Base-by-base conservation (phyloP, 1,140 invertebrate genomes). In the Pseudachorutes palmiensis region DNA sequence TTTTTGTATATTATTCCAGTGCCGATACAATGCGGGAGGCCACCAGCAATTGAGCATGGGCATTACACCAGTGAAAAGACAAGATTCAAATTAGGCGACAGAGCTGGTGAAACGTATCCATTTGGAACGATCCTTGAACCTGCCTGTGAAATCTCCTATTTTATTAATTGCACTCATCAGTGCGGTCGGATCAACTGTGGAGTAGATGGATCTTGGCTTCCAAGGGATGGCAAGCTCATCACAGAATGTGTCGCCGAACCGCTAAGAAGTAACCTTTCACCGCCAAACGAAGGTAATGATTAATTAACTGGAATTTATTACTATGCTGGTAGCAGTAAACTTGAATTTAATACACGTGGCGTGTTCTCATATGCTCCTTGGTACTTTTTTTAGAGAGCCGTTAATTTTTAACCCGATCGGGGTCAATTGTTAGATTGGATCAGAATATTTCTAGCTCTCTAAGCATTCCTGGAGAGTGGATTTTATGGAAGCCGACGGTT, bases 111-210 rank as follows among this genome's bases (percentile, higher is more conserved):
- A 29, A 45, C 33, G 29, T 62, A 66, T 31, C 64, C 68, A 1
- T 22, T 57, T 24, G 68, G 68, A 19, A 63, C 59, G 19, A 60
- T 66, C 14, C 24, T 70, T 29, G 22, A 62, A 33, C 64, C 64
- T 32, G 33, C 29, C 2, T 70, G 68, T 49, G 64, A 66, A 12
- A 5, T 28, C 1, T 30, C 30, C 26, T 65, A 28, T 33, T n/a
- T 16, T 30, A 49, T 69, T 28, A 72, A 72, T 64, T 72, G 70
- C 33, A 33, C 65, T 33, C 49, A 64, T 36, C 33, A 65, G 28
- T 72, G 70, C 60, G 70, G 70, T 29, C 59, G 70, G 26, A 72
- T 72, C 29, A 62, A 2, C 19, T 72, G 70, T 51, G 61, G 65
- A 26, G 28, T 22, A n/a, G 67, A 72, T 28, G 67, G 64, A 22